phyloP scores from a whole-genome alignment of 1,140 invertebrate genomes.

The Rhopalosiphum maidis region DNA sequence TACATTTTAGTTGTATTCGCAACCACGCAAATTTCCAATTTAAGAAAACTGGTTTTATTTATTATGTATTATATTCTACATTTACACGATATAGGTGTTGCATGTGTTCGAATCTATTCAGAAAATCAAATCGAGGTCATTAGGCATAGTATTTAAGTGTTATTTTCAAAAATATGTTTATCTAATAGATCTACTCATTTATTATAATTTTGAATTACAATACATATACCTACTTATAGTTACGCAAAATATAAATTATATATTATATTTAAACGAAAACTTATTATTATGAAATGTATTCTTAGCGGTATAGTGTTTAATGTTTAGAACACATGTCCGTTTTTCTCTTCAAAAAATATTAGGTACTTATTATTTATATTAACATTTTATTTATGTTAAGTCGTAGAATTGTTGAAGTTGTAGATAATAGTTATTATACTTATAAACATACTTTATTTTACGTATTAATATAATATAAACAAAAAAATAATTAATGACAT shows the following conservation, averaged over 20 bases:
- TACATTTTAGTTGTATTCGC: slow-evolving; percentile 53
- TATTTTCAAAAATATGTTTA: slow-evolving; percentile 30
- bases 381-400: neutral
- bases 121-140: slow-evolving; percentile 22
- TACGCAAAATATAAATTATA: neutral
- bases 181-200: neutral
- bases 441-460: neutral
- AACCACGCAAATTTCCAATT: slow-evolving; percentile 53
- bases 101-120: slow-evolving; percentile 4
- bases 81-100: neutral
- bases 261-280: neutral
- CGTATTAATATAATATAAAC: neutral
- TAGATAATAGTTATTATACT: neutral
- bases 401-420: neutral
- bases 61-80: neutral
- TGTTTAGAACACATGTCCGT: neutral
- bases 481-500: neutral
- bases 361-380: neutral
- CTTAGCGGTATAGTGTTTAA: neutral
- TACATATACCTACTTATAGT: neutral
- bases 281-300: neutral
- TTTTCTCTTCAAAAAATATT: neutral
- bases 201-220: neutral
- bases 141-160: neutral
- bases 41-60: slow-evolving; percentile 45